These are phyloP conservation scores for Oreochromis tanganicae DNA, from an alignment of 2,113 vertebrate genomes.

Conservation along the genomic window DNA sequence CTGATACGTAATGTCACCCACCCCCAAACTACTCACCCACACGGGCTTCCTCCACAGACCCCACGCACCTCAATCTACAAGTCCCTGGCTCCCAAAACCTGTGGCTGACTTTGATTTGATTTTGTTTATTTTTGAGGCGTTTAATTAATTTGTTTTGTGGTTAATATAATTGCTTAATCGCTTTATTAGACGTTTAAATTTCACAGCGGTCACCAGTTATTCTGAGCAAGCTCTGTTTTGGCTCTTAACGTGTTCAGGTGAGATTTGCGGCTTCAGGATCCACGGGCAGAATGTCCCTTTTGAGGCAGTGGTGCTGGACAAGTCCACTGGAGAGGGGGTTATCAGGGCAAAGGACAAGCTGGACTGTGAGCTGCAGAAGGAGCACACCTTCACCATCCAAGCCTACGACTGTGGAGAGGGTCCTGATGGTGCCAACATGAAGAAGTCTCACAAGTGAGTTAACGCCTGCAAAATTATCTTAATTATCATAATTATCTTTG, in stretches of 20 bases:
- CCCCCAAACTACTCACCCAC: slow-evolving; percentile 77
- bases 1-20: slow-evolving; percentile 77
- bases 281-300: slow-evolving; percentile 95
- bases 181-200: not conserved
- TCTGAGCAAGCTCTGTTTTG: slow-evolving; percentile 36
- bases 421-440: slow-evolving; percentile 83
- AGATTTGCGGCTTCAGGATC: slow-evolving; percentile 98
- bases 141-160: slow-evolving; percentile 48
- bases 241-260: slow-evolving; percentile 76
- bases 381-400: slow-evolving; percentile 94
- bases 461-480: not conserved
- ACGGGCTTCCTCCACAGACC: slow-evolving; percentile 85
- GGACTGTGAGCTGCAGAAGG: slow-evolving; percentile 96
- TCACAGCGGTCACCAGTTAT: not conserved
- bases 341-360: slow-evolving; percentile 90
- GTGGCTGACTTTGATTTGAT: slow-evolving; percentile 60
- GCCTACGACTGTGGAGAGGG: slow-evolving; percentile 95
- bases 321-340: slow-evolving; percentile 91
- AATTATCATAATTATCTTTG: not conserved
- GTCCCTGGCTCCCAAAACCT: slow-evolving; percentile 82
- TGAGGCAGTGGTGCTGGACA: slow-evolving; percentile 95
- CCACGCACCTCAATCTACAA: slow-evolving; percentile 73
- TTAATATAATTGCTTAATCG: not conserved
- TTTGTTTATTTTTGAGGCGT: slow-evolving; percentile 57
- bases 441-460: slow-evolving; percentile 97